Evolutionary conservation across 2,888 invertebrate genomes (phyloP).

Genomic region (Noctua pronuba): DNA sequence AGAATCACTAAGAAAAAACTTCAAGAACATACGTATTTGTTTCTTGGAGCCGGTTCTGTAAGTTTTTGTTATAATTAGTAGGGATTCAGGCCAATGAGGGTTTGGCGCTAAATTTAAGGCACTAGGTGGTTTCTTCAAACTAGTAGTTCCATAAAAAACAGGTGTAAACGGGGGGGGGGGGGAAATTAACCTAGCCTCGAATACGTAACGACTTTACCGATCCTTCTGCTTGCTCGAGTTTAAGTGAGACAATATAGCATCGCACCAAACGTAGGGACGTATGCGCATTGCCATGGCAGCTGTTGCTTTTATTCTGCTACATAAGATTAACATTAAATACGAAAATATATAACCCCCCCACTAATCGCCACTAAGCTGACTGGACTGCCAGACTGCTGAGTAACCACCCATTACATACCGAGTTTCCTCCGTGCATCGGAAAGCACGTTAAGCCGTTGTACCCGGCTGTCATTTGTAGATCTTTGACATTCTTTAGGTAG

Average conservation of each 20-base stretch:
- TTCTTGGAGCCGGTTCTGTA: conserved; percentile 95
- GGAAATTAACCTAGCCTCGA: background rate
- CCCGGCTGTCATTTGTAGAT: no score
- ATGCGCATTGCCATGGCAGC: background rate
- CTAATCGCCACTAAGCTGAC: background rate
- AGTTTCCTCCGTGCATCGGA: no score
- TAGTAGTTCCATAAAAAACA: background rate
- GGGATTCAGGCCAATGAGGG: background rate
- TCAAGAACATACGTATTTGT: conserved; percentile 95
- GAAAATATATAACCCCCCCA: background rate
- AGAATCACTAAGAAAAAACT: conserved; percentile 94
- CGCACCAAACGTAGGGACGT: background rate
- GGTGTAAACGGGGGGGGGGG: background rate
- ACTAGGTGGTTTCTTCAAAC: background rate
- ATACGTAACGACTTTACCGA: background rate
- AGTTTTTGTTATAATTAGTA: conserved; percentile 58
- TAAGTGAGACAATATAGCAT: background rate
- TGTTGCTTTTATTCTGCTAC: background rate
- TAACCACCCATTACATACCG: no score
- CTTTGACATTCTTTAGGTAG: no score
- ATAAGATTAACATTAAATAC: background rate
- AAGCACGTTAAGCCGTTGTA: no score
- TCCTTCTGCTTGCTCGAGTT: background rate
- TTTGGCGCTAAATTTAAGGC: background rate
- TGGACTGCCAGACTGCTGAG: no score